Conservation (phyloP, 2,113 vertebrate species). For the Furnarius figulus region DNA sequence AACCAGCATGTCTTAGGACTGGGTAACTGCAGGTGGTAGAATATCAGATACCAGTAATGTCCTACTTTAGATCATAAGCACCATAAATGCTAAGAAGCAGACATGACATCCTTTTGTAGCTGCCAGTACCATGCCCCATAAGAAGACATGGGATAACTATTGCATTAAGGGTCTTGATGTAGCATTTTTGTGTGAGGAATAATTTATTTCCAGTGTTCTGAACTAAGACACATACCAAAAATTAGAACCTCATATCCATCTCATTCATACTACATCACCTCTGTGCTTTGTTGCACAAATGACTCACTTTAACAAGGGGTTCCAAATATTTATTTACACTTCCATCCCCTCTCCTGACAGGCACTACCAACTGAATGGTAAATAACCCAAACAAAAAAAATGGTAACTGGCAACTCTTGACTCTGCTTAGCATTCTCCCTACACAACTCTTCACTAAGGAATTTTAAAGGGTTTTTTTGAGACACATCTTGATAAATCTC, state of each 20-base stretch:
- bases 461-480: background rate
- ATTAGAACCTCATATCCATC: background rate
- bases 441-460: background rate
- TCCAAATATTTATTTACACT: background rate
- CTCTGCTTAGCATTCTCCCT: background rate
- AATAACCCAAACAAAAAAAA: background rate
- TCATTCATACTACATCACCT: background rate
- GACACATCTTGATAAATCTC: background rate
- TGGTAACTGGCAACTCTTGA: background rate
- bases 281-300: background rate
- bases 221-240: background rate
- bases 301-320: background rate
- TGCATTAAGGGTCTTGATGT: background rate
- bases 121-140: background rate
- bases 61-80: background rate
- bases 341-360: fast-evolving
- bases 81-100: background rate
- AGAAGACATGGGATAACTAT: background rate
- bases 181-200: background rate
- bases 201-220: background rate
- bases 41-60: background rate
- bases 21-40: background rate
- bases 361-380: background rate
- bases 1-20: background rate
- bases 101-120: background rate